Percentiles rank a stretch among this genome's conserved stretches.
phyloP scores from a whole-genome alignment of 1,140 invertebrate genomes.

The Micrasema longulum region DNA sequence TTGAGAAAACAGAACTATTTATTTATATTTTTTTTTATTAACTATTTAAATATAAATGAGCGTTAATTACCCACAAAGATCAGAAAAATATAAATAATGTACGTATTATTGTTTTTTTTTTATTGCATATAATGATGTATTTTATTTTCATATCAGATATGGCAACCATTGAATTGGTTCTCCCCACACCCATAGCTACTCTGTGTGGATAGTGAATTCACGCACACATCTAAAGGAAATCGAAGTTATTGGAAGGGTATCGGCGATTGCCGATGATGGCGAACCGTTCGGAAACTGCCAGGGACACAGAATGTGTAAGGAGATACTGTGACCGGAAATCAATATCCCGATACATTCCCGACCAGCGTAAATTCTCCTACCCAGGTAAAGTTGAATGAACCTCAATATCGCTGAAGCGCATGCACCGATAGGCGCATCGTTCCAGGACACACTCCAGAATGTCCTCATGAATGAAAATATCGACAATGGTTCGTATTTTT shows the following conservation, averaged over 20 bases:
- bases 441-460: too few species aligned
- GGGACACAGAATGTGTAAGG: conserved; percentile 61
- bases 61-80: too few species aligned
- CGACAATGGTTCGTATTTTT: too few species aligned
- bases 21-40: too few species aligned
- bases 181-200: too few species aligned
- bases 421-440: conserved; percentile 42
- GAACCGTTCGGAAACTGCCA: conserved; percentile 68
- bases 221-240: conserved; percentile 12
- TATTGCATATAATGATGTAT: too few species aligned
- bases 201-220: background rate
- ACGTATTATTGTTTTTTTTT: too few species aligned
- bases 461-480: conserved; percentile 27
- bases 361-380: conserved; percentile 40
- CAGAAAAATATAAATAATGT: too few species aligned
- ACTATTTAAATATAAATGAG: too few species aligned
- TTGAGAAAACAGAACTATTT: too few species aligned
- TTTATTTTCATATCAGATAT: background rate
- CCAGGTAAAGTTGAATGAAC: conserved; percentile 52
- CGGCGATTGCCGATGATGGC: conserved; percentile 68
- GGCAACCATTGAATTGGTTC: conserved; percentile 3
- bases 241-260: conserved; percentile 63
- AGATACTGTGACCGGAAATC: conserved; percentile 65
- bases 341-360: conserved; percentile 62
- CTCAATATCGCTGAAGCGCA: conserved; percentile 45